Percentiles rank a stretch among this genome's conserved stretches.
Evolutionary conservation across 2,113 vertebrate species (phyloP).

Genomic region (Upupa epops): DNA sequence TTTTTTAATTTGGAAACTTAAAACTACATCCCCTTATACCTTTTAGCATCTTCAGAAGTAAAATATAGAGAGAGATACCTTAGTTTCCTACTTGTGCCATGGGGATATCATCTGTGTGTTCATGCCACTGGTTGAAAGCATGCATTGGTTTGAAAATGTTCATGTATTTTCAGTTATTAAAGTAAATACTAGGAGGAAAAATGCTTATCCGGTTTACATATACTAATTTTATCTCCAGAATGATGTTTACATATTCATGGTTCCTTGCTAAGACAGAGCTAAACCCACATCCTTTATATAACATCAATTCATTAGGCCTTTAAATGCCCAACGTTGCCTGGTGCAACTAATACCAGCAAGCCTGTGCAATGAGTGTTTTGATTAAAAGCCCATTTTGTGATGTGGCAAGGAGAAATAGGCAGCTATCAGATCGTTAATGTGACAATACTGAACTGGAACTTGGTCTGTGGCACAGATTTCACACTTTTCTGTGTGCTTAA

Average conservation of each 20-base stretch:
- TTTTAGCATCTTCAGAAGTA: not conserved
- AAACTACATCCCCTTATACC: not conserved
- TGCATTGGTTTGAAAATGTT: not conserved
- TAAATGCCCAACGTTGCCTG: not conserved
- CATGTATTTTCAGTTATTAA: not conserved
- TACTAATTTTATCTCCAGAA: not conserved
- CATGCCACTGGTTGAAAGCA: not conserved
- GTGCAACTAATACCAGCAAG: not conserved
- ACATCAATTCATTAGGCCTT: not conserved
- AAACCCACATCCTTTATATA: not conserved
- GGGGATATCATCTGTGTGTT: not conserved
- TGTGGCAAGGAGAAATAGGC: not conserved
- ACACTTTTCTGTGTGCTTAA: not conserved
- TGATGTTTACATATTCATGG: not conserved
- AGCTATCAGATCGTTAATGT: not conserved
- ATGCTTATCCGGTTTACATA: not conserved
- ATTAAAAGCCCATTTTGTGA: slow-evolving; percentile 15
- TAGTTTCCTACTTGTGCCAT: not conserved
- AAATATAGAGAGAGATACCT: not conserved
- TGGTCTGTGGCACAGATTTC: not conserved
- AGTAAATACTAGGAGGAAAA: not conserved
- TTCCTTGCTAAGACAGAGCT: not conserved
- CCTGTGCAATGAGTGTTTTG: not conserved
- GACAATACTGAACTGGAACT: not conserved
- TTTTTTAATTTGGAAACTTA: slow-evolving; percentile 11